Conservation (phyloP, 2,797 vertebrate species). For the Podargus strigoides region DNA sequence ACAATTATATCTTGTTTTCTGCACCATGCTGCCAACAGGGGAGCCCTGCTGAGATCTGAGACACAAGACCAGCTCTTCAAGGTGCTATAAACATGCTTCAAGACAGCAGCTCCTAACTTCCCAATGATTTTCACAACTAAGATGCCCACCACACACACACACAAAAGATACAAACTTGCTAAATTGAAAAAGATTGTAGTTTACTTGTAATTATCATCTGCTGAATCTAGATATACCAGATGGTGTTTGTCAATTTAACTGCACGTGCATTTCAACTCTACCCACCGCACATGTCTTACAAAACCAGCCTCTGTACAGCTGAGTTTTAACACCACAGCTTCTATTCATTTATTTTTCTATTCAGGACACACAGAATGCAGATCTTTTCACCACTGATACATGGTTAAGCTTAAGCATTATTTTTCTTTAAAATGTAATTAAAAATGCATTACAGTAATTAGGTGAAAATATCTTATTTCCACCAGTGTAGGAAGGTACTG, state of each 20-base stretch:
- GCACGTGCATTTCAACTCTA: rapidly evolving
- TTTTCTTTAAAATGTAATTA: neutral
- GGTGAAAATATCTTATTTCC: neutral
- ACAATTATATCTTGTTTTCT: neutral
- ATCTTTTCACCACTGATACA: neutral
- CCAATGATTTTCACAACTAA: neutral
- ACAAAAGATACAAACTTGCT: neutral
- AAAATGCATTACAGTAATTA: neutral
- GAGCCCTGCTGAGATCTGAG: neutral
- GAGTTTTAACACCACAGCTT: neutral
- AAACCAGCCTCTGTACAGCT: neutral
- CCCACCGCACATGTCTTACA: neutral
- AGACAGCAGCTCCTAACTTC: neutral
- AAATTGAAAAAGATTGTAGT: neutral
- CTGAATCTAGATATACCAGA: neutral
- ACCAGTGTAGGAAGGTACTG: rapidly evolving
- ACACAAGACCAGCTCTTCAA: neutral
- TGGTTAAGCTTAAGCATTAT: neutral
- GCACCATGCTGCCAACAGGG: neutral
- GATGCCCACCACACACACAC: neutral
- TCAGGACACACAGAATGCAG: neutral
- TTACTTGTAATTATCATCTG: neutral
- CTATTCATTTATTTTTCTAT: neutral
- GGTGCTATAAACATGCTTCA: neutral
- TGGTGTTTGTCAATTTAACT: neutral